Base-by-base conservation (phyloP, 2,888 invertebrate genomes). In the Beris chalybata region DNA sequence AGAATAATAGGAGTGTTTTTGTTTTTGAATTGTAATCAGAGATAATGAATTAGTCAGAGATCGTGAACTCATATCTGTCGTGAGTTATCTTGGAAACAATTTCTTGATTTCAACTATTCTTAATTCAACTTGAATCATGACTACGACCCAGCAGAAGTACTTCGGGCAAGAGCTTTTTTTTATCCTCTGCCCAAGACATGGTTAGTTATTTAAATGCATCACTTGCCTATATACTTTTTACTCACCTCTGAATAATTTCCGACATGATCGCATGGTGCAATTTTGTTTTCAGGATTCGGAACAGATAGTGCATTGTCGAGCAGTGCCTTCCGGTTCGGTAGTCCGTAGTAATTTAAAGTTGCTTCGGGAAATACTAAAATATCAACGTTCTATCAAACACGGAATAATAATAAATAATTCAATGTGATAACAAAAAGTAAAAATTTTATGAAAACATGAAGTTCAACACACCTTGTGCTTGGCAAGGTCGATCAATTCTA, bases 281-380 rank as follows among this genome's bases (percentile, higher is more conserved):
- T 64, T 67, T 74, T 72, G 15, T 74, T 68, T 57, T 73, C 71
- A 4, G 72, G 70, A 59, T 70, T 68, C 31, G 73, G 67, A 73
- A 74, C 55, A 79, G 81, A 53, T 79, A 82, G 67, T 1, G 64
- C 67, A 29, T 63, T 30, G 15, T 63, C 43, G 4, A 50, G 4
- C 29, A 67, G 31, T 32, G 54, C 38, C 22, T 55, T 38, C 13
- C 64, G 50, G 13, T 38, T 15, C 0, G 11, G 12, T 0, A 69
- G 12, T n/a, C 38, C 30, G 44, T 55, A n/a, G 57, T 63, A 45
- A 82, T 71, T 71, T n/a, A 75, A 67, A 0, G 83, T 83, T 73
- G 83, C 74, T 76, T 91, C 91, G 0, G 91, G 65, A 52, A 65
- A 65, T 1, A 65, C 65, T 15, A 65, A 65, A 22, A 65, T 52